Evolutionary conservation across 2,113 vertebrate species (phyloP), one percentile per base, ranked within the genome.

Genomic region (Pluvianellus socialis): DNA sequence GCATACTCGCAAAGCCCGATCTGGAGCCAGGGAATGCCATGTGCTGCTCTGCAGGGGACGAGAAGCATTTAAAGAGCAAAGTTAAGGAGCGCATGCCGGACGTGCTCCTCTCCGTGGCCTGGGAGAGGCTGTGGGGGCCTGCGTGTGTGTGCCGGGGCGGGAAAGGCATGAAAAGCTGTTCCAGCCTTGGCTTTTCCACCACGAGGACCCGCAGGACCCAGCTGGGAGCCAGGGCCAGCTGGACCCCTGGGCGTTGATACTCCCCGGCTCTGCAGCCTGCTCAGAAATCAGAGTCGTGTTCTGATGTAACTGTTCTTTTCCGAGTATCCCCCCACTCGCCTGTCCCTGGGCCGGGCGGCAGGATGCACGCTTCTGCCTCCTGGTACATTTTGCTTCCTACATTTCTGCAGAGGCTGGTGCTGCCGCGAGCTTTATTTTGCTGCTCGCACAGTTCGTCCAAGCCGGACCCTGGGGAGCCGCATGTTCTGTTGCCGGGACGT

Each of bases 301-400:
- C 96, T 79, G 81, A 90, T 83, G 86, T 58, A 53, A 61, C 50
- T 73, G 88, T 88, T 70, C 90, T 79, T 83, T 95, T 77, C 93
- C 1, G 0, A 93, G 87, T 53, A 80, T 62, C 85, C 87, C 61
- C 49, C 5, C 2, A 4, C 14, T 66, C 14, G 6, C 79, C 94
- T 49, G 88, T 62, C 49, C 87, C 87, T 5, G 62, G 61, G 44
- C 84, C 19, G 23, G 67, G 49, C 49, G 1, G 66, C 6, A 5
- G 1, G 3, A 10, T 33, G 71, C 55, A 10, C 1, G 3, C 73
- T 95, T 70, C 66, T 52, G 61, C 61, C 83, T 94, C 87, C 88
- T 21, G 91, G 94, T 91, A 96, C 94, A 84, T 91, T 84, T 62
- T 96, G 96, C 94, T 92, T 86, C 94, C 75, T 47, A 9, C 18